Evolutionary conservation across 53 echinoderm and acorn worm species (phyloP).

Genomic region (Hippasteria phrygiana): DNA sequence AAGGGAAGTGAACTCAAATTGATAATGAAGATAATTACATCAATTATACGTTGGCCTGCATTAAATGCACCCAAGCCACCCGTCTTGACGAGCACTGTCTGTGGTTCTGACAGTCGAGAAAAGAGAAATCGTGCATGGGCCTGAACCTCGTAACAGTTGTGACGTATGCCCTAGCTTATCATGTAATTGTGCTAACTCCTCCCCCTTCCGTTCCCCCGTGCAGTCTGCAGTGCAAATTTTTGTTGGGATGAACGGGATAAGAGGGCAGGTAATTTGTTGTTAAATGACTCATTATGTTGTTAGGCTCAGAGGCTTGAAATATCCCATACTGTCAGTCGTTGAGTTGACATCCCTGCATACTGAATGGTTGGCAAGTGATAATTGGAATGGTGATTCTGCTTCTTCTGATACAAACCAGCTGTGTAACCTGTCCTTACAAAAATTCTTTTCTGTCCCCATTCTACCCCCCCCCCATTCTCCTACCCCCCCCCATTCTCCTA

Average conservation of each 20-base stretch:
- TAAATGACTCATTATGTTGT: neutral
- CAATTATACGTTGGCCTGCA: neutral
- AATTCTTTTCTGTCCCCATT: no score
- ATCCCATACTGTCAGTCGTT: neutral
- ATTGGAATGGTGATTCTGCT: neutral
- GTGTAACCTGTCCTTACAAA: no score
- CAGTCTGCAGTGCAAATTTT: neutral
- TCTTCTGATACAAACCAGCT: no score
- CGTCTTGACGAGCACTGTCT: neutral
- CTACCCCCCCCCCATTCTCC: no score
- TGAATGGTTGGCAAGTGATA: neutral
- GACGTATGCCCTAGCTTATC: no score
- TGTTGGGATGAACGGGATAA: neutral
- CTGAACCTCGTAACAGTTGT: no score
- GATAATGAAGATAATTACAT: conserved; percentile 49
- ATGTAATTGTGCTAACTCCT: neutral
- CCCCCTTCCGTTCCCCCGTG: neutral
- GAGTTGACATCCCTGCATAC: neutral
- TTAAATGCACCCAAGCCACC: neutral
- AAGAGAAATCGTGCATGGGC: neutral
- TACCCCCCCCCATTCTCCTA: no score
- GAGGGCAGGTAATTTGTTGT: neutral
- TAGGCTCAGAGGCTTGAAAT: neutral
- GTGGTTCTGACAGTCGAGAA: neutral
- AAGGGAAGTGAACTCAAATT: conserved; percentile 53